A percentile compares a stretch with the other conserved stretches of the same genome.
These are phyloP conservation scores for Cyanistes caeruleus DNA, from an alignment of 2,113 vertebrate genomes.

Conservation along the genomic window DNA sequence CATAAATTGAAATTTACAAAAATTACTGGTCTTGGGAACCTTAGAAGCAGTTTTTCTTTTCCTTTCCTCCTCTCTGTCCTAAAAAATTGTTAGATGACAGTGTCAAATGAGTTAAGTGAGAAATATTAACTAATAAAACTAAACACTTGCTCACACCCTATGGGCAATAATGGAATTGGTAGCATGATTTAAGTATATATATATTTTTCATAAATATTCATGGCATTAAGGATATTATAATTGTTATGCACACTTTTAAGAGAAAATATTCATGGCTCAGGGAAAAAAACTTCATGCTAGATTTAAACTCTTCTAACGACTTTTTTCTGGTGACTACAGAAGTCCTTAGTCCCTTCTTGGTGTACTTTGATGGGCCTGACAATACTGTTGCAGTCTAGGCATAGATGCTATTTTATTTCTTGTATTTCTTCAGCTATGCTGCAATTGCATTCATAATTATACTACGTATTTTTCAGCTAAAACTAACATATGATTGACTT, in stretches of 20 bases:
- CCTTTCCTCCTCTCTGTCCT: neutral
- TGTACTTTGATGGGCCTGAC: rapidly evolving
- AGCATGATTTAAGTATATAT: neutral
- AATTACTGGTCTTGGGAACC: neutral
- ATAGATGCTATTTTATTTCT: neutral
- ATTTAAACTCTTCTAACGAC: neutral
- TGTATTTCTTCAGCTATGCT: neutral
- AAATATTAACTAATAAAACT: neutral
- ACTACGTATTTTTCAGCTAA: neutral
- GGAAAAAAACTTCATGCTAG: neutral
- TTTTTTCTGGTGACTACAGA: neutral
- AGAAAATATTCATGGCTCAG: neutral
- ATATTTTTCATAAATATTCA: neutral
- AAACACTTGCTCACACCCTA: neutral
- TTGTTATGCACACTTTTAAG: neutral
- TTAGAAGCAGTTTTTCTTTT: neutral
- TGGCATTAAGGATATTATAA: neutral
- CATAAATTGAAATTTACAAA: neutral
- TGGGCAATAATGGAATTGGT: neutral
- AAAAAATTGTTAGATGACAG: neutral
- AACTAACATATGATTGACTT: neutral
- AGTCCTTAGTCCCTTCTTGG: rapidly evolving
- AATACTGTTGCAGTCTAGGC: neutral
- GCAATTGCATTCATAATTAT: neutral
- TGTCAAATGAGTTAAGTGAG: rapidly evolving